Percentiles rank a stretch among this genome's conserved stretches.
Evolutionary conservation across 2,113 vertebrate species (phyloP).

Genomic region (Apodemus speciosus): DNA sequence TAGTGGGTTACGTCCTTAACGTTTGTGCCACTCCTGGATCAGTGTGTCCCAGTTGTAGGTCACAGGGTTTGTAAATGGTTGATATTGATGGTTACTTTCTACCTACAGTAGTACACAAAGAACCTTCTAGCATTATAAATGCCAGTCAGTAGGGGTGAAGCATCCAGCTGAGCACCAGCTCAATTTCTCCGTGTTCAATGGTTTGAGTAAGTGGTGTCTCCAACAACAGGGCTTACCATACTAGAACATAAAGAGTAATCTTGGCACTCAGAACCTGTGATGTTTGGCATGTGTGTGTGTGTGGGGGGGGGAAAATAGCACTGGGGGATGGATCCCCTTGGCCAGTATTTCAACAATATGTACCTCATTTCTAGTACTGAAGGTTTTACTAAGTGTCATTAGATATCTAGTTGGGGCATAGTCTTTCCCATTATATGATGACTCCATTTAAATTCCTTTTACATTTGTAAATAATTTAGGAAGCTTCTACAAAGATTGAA

Average conservation of each 20-base stretch:
- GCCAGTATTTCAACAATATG: neutral
- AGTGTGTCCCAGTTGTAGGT: neutral
- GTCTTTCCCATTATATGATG: neutral
- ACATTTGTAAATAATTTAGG: neutral
- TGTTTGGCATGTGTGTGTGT: neutral
- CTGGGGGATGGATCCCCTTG: neutral
- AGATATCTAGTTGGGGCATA: neutral
- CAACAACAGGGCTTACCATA: neutral
- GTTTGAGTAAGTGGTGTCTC: neutral
- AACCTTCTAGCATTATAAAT: neutral
- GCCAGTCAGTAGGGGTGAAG: neutral
- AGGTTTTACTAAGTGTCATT: neutral
- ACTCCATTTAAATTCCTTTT: neutral
- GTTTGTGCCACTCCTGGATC: neutral
- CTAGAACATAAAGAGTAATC: neutral
- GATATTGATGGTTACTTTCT: neutral
- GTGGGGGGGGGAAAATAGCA: neutral
- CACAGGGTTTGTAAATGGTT: neutral
- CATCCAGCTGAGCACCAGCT: neutral
- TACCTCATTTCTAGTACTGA: neutral
- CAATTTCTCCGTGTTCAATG: neutral
- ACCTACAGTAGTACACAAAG: neutral
- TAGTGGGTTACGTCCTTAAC: too few relatives aligned
- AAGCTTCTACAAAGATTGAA: neutral
- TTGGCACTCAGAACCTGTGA: neutral